These are phyloP conservation scores for Terrapene triunguis DNA, from an alignment of 2,113 vertebrate species.

Conservation along the genomic window DNA sequence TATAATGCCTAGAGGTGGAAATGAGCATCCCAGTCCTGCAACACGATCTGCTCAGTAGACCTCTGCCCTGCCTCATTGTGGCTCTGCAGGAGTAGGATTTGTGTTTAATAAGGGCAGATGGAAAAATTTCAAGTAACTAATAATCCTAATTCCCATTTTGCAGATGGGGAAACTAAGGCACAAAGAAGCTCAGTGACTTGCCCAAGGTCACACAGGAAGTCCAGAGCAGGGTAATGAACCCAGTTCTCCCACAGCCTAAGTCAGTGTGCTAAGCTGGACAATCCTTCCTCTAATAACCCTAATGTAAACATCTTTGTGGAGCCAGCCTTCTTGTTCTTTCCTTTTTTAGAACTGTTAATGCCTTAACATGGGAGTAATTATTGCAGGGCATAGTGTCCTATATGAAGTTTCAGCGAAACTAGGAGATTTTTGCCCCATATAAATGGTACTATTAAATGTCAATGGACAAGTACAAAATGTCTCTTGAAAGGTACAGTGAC, in stretches of 20 bases:
- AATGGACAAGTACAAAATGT: background rate
- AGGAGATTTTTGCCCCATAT: background rate
- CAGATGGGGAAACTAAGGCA: background rate
- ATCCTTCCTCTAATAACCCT: background rate
- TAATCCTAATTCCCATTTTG: background rate
- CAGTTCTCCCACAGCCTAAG: background rate
- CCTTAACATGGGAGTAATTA: background rate
- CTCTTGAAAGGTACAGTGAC: background rate
- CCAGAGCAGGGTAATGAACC: background rate
- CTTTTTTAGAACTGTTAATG: background rate
- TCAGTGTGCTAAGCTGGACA: background rate
- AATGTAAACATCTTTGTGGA: background rate
- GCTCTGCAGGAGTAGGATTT: background rate
- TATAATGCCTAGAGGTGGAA: background rate
- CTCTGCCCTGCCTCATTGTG: background rate
- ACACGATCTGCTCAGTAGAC: fast-evolving
- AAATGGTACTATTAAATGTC: background rate
- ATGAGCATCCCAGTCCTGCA: background rate
- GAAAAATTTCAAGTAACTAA: background rate
- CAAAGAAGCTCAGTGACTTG: background rate
- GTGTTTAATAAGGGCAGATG: background rate
- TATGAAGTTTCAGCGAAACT: background rate
- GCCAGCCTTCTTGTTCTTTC: conserved; percentile 1
- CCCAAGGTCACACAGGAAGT: background rate
- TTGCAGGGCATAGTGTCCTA: background rate